Percentiles rank a stretch among this genome's conserved stretches.
phyloP scores from a whole-genome alignment of 2,888 invertebrate genomes.

The Limnephilus rhombicus region DNA sequence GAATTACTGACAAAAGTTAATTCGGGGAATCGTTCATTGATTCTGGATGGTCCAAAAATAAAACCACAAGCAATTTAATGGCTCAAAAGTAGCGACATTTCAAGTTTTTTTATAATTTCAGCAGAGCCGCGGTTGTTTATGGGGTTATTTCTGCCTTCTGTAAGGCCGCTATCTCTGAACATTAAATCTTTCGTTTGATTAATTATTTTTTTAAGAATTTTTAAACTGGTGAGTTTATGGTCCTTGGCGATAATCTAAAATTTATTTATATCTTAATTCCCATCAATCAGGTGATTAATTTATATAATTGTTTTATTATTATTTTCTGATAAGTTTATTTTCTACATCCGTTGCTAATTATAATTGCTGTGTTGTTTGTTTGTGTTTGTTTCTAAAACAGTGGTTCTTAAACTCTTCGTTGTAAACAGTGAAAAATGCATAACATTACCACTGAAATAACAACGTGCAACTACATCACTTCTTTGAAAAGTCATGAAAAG shows the following conservation, averaged over 20 bases:
- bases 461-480: too few species aligned
- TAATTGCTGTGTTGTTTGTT: not conserved
- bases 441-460: too few species aligned
- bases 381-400: not conserved
- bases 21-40: not conserved
- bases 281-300: not conserved
- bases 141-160: not conserved
- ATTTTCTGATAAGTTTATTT: not conserved
- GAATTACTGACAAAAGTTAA: not conserved
- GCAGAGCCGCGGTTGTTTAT: not conserved
- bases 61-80: not conserved
- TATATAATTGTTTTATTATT: not conserved
- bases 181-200: not conserved
- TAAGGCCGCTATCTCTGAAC: not conserved
- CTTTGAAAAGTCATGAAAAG: too few species aligned
- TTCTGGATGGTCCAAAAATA: not conserved
- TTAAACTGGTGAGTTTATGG: not conserved
- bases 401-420: not conserved
- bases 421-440: not conserved
- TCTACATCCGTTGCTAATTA: not conserved
- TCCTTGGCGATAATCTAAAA: not conserved
- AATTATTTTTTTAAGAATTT: not conserved
- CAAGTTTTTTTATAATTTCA: not conserved
- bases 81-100: not conserved
- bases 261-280: not conserved